Evolutionary conservation across 1,140 invertebrate genomes (phyloP), one percentile per base, ranked within the genome.

Genomic region (Cherax destructor): DNA sequence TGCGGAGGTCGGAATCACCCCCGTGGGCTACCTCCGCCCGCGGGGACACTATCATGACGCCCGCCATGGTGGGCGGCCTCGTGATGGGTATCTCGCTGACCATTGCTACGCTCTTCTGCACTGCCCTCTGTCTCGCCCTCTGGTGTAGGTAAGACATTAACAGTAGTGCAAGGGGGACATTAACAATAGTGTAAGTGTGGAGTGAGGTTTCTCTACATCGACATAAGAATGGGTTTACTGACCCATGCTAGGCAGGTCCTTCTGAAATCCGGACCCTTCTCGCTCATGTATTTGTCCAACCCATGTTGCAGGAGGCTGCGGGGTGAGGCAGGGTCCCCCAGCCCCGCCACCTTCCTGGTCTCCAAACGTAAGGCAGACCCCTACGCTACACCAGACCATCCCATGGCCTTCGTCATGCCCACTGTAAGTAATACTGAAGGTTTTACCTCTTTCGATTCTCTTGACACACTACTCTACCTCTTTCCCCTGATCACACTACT

Each of bases 361-460:
- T 77, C 47, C 74, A 91, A 85, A 47, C n/a, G 88, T 18, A 91
- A 91, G 52, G 18, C 88, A 1, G 88, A 52, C 0, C 81, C 52
- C 3, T 83, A 91, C 56, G 56, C 83, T n/a, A 6, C 83, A 11
- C 52, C 88, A 5, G 88, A 91, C 52, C 88, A 91, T 30, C 88
- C 88, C 3, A 91, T 91, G 88, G 88, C 88, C 21, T 84, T 91
- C 56, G 83, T 91, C 59, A 49, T 91, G 52, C 88, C 88, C 76
- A 84, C 88, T 41, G 88, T 91, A 56, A 85, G 88, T 90, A 52
- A 9, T 0, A n/a, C 1, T 0, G 2, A 41, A 9, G 7, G 11
- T 2, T 50, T 18, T 2, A n/a, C 56, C 0, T 5, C 30, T 41
- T 41, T 41, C 30, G 0, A 41, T 41, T 41, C 30, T 41, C 52